phyloP scores from a whole-genome alignment of 2,113 vertebrate genomes.

The Henicopernis longicauda region DNA sequence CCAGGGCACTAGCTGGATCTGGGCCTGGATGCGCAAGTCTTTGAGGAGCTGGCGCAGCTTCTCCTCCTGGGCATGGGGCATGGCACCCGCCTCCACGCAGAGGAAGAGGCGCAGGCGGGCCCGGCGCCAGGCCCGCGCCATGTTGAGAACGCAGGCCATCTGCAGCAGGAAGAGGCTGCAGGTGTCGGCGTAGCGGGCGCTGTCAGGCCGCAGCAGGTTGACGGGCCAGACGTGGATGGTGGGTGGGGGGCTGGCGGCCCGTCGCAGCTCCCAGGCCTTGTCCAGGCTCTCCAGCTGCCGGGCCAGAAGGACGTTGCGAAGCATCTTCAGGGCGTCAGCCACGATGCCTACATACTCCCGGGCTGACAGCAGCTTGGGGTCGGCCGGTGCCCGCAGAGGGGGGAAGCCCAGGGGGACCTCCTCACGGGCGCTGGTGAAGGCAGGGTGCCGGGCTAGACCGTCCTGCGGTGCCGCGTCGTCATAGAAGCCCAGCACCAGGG shows the following conservation, averaged over 20 bases:
- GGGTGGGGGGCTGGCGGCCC: conserved; percentile 27
- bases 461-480: conserved; percentile 74
- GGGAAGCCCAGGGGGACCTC: conserved; percentile 71
- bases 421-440: conserved; percentile 13
- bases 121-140: conserved; percentile 83
- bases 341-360: conserved; percentile 86
- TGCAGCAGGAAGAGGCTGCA: conserved; percentile 92
- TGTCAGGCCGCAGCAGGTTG: conserved; percentile 86
- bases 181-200: conserved; percentile 85
- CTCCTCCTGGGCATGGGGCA: conserved; percentile 77
- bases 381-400: conserved; percentile 12
- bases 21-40: conserved; percentile 84
- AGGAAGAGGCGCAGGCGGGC: conserved; percentile 85
- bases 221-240: conserved; percentile 88
- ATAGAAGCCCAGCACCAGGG: conserved; percentile 87
- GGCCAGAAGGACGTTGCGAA: conserved; percentile 84
- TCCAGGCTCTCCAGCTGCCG: conserved; percentile 82
- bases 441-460: conserved; percentile 60
- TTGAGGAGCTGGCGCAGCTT: conserved; percentile 85
- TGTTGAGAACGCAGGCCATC: conserved; percentile 88
- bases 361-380: conserved; percentile 65
- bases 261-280: conserved; percentile 57
- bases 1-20: conserved; percentile 82
- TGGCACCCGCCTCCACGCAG: conserved; percentile 82
- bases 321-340: conserved; percentile 88